Base-by-base conservation (phyloP, 2,797 vertebrate species). In the Phoebastria nigripes region DNA sequence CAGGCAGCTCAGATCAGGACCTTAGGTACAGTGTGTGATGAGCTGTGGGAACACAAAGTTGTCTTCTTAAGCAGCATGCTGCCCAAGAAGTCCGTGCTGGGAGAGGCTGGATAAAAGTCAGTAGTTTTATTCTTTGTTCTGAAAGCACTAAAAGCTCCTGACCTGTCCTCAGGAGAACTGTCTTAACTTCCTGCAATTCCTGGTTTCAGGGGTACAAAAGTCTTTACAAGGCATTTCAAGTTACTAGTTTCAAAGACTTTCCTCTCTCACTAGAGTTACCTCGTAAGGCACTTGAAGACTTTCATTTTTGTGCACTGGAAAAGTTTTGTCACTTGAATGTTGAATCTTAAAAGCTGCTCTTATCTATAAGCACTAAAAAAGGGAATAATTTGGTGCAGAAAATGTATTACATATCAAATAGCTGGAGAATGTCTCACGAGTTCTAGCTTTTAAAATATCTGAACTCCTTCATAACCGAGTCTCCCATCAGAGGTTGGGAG, bases 71-170 rank as follows among this genome's bases (percentile, higher is more conserved):
- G 59, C 73, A 52, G 58, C 22, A 1, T n/a, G 33, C 29, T n/a
- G 31, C 51, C 15, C 0, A 11, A 66, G 65, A 18, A 54, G 28
- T 14, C 51, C 0, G 0, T 65, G 71, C 65, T 81, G 46, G 10
- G 47, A 67, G 73, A 35, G 78, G 42, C 51, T 42, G 54, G 39
- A 12, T 51, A 8, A 61, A 79, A 87, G 51, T 39, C 80, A 49
- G 49, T 29, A 11, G 62, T 39, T 88, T 24, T 67, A 9, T 44
- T 61, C 17, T 83, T n/a, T 47, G 35, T 61, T 84, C 61, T 85
- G 51, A 63, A 15, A 16, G 20, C 20, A 16, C 37, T 78, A 12
- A 37, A 81, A 69, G 5, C 47, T 77, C 20, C 17, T 70, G 51
- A n/a, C 28, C 37, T 71, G 28, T 37, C 62, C 52, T 72, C 10